Conservation (phyloP, 2,888 invertebrate genomes). For the Noctua comes region DNA sequence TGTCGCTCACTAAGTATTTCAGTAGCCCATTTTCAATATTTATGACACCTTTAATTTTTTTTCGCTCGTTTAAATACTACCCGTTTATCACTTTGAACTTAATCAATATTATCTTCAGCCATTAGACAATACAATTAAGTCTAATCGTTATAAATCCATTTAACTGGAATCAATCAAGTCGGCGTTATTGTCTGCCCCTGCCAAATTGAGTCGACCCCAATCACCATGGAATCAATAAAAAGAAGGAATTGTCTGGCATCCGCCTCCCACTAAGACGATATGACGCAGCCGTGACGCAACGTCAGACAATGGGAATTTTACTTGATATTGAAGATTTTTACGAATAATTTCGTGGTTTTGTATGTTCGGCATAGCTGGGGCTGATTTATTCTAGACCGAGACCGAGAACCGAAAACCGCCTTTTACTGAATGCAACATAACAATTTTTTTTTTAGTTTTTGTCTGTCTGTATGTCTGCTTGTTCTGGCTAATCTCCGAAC, state of each 20-base stretch:
- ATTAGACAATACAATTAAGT: conserved; percentile 29
- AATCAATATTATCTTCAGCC: neutral
- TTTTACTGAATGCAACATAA: too few relatives aligned
- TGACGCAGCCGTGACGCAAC: conserved; percentile 50
- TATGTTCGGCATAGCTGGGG: neutral
- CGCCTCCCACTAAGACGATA: conserved; percentile 19
- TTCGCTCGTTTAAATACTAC: too few relatives aligned
- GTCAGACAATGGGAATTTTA: neutral
- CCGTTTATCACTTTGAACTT: neutral
- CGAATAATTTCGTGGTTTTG: neutral
- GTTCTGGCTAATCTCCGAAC: neutral
- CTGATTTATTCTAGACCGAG: neutral
- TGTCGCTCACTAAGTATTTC: too few relatives aligned
- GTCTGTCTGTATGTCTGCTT: neutral
- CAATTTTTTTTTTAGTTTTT: too few relatives aligned
- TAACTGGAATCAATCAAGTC: conserved; percentile 43
- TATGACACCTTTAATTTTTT: too few relatives aligned
- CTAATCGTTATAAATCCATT: conserved; percentile 40
- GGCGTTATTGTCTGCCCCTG: conserved; percentile 35
- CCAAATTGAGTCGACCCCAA: conserved; percentile 70
- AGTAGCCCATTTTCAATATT: too few relatives aligned
- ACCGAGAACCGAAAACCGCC: too few relatives aligned
- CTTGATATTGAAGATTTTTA: neutral
- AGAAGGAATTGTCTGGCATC: conserved; percentile 35
- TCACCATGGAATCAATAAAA: conserved; percentile 76